These are phyloP conservation scores for Augiades crinisus DNA, from an alignment of 2,888 invertebrate species.

Conservation along the genomic window DNA sequence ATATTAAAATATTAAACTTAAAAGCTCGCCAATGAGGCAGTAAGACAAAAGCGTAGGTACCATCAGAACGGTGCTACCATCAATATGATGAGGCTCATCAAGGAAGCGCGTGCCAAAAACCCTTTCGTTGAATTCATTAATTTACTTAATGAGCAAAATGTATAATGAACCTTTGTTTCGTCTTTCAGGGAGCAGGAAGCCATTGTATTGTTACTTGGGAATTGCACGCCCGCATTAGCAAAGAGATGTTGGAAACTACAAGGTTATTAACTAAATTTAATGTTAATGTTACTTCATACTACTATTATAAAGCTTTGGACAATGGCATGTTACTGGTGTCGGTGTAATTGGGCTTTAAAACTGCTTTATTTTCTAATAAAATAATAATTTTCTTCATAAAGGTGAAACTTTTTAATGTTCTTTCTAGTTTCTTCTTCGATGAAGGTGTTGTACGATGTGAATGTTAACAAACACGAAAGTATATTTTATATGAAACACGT, in stretches of 20 bases:
- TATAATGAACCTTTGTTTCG: slow-evolving; percentile 64
- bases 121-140: slow-evolving; percentile 60
- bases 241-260: slow-evolving; percentile 24
- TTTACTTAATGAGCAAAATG: slow-evolving; percentile 66
- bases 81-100: slow-evolving; percentile 53
- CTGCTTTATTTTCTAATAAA: too few relatives aligned
- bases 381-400: too few relatives aligned
- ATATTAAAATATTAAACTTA: slow-evolving; percentile 3
- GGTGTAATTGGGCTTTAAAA: too few relatives aligned
- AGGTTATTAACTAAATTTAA: too few relatives aligned
- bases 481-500: too few relatives aligned
- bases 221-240: slow-evolving; percentile 41
- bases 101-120: slow-evolving; percentile 48
- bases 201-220: slow-evolving; percentile 53
- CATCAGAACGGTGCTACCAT: slow-evolving; percentile 41
- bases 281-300: too few relatives aligned
- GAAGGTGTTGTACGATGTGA: too few relatives aligned
- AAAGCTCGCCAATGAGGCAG: slow-evolving; percentile 23
- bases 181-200: slow-evolving; percentile 46
- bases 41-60: slow-evolving; percentile 35
- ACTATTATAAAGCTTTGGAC: too few relatives aligned
- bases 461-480: too few relatives aligned
- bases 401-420: too few relatives aligned
- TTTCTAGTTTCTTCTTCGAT: too few relatives aligned
- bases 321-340: too few relatives aligned